These are phyloP conservation scores for Gallirallus australis DNA, from an alignment of 2,797 vertebrate species.

Conservation along the genomic window DNA sequence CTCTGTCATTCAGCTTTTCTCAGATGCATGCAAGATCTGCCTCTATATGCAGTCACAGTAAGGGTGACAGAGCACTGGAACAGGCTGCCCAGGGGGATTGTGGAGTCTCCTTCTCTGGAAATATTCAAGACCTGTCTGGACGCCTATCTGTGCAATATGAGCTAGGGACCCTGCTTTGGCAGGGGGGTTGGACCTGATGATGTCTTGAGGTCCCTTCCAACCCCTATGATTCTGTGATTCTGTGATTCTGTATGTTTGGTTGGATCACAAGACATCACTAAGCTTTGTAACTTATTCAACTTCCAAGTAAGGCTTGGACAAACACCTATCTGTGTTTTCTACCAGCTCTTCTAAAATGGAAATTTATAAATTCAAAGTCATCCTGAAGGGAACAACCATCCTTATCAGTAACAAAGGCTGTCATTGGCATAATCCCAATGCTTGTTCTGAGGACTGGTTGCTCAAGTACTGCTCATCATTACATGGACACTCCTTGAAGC, in stretches of 20 bases:
- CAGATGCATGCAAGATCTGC: not conserved
- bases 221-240: no score
- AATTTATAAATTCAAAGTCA: not conserved
- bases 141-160: no score
- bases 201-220: no score
- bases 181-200: no score
- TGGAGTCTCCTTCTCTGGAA: no score
- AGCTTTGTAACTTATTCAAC: not conserved
- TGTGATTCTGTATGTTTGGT: not conserved
- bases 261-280: not conserved
- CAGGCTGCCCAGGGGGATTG: no score
- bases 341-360: not conserved
- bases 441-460: not conserved
- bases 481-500: not conserved
- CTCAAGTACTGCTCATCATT: not conserved
- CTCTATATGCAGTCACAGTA: not conserved
- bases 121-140: no score
- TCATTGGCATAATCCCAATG: not conserved
- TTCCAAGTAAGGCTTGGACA: not conserved
- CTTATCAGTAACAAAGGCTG: not conserved
- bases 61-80: no score
- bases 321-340: not conserved
- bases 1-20: not conserved
- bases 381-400: not conserved
- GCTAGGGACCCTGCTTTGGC: no score